These are phyloP conservation scores for Felis chaus DNA, from an alignment of 2,113 vertebrate genomes.

Conservation along the genomic window DNA sequence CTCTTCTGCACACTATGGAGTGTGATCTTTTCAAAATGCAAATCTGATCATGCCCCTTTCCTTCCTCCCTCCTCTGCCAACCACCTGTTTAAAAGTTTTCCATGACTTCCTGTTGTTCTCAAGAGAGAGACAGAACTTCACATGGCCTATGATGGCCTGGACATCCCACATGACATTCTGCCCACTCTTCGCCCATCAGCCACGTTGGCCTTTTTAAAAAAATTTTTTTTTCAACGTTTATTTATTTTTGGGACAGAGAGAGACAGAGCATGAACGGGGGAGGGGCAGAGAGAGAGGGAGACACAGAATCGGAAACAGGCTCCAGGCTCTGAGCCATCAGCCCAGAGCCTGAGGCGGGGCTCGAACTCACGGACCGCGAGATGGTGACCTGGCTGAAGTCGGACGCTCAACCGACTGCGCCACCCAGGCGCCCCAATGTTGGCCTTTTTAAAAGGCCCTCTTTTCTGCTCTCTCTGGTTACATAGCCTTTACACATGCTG, in stretches of 20 bases:
- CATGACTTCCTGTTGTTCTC: neutral
- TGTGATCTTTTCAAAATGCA: neutral
- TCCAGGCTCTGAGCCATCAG: too few relatives aligned
- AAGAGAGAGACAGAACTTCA: neutral
- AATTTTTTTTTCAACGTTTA: too few relatives aligned
- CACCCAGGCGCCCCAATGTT: neutral
- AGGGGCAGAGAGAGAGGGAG: too few relatives aligned
- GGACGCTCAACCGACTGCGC: too few relatives aligned
- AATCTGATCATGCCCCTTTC: neutral
- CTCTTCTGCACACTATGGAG: neutral
- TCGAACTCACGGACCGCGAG: too few relatives aligned
- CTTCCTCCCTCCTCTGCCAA: neutral
- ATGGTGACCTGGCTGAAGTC: too few relatives aligned
- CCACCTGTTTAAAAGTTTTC: conserved; percentile 23
- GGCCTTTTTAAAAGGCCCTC: neutral
- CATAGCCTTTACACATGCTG: neutral
- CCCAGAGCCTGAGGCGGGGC: too few relatives aligned
- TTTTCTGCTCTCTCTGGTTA: neutral
- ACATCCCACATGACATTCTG: neutral
- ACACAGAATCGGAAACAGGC: too few relatives aligned
- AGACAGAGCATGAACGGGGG: too few relatives aligned
- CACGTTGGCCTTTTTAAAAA: neutral
- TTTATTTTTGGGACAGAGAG: too few relatives aligned
- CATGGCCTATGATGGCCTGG: neutral
- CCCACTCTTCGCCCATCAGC: neutral